Evolutionary conservation across 64 coral and sea anemone genomes (phyloP).

Genomic region (Dendrophyllia cribrosa): DNA sequence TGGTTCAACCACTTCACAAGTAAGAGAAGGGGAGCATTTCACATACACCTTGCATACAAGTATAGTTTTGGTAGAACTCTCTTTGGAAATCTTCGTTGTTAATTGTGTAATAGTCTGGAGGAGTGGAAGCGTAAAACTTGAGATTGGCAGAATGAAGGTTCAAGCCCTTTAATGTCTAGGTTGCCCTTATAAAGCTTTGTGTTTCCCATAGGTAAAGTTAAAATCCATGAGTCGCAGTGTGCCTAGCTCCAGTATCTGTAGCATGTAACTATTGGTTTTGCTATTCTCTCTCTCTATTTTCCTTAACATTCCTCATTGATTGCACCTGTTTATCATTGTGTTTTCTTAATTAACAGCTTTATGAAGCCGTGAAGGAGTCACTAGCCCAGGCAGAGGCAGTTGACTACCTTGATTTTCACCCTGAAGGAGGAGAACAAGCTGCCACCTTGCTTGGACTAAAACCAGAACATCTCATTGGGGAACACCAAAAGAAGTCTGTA

Average conservation of each 20-base stretch:
- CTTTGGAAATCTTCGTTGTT: not conserved
- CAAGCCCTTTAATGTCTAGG: too few relatives aligned
- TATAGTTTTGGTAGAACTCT: not conserved
- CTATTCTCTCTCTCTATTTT: too few relatives aligned
- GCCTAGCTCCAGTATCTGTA: too few relatives aligned
- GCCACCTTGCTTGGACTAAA: slow-evolving; percentile 88
- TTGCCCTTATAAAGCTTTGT: too few relatives aligned
- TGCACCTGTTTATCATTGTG: too few relatives aligned
- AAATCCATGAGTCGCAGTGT: too few relatives aligned
- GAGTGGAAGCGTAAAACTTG: too few relatives aligned
- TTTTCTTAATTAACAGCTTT: slow-evolving; percentile 50
- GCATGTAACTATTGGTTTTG: too few relatives aligned
- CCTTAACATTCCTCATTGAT: too few relatives aligned
- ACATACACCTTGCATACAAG: not conserved
- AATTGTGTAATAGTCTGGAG: not conserved
- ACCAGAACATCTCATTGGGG: slow-evolving; percentile 49
- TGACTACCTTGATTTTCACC: slow-evolving; percentile 81
- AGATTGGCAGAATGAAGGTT: too few relatives aligned
- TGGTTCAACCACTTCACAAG: slow-evolving; percentile 52
- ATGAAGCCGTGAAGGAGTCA: slow-evolving; percentile 67
- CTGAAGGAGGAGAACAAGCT: slow-evolving; percentile 61
- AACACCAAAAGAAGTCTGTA: slow-evolving; percentile 33
- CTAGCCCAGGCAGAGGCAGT: slow-evolving; percentile 79
- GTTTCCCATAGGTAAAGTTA: too few relatives aligned
- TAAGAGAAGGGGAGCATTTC: not conserved